Base-by-base conservation (phyloP, 2,113 vertebrate genomes). In the Strix aluco region DNA sequence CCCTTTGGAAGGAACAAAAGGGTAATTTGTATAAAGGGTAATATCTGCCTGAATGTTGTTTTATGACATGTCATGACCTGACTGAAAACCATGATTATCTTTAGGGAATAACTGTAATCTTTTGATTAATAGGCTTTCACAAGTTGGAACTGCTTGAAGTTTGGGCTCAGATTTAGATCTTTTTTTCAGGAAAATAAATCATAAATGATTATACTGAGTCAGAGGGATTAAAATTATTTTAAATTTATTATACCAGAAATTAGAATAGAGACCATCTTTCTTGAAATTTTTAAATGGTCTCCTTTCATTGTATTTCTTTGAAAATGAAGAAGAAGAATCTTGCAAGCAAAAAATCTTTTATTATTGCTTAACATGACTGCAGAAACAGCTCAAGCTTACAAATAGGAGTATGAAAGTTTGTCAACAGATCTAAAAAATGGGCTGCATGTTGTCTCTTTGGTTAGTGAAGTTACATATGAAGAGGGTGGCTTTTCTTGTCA, bases 21-120 rank as follows among this genome's bases (percentile, higher is more conserved):
- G 42, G 46, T 92, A 88, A 94, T 95, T 92, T 96, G 42, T 95
- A 38, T 46, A 93, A 92, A 88, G 92, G 62, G 32, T 88, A 93
- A 82, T 90, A 88, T 88, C 22, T 96, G 58, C 67, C 85, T 92
- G 2, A 3, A 82, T n/a, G 5, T 77, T 92, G 36, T 66, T 92
- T 95, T 81, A 91, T 90, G 85, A 59, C 74, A 84, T 82, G 83
- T 91, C 86, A 84, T 88, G 88, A 96, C 93, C 86, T 77, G 66
- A 78, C 46, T 91, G 69, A 94, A 96, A 93, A 62, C 38, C n/a
- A 25, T 82, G 58, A 96, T 92, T 94, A 79, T 95, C 46, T 93
- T 77, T 73, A 66, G 52, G 71, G 85, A 92, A 93, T 86, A 90
- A 85, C 74, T 92, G 46, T 49, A 90, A 77, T 96, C 19, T 93